Conservation (phyloP, 2,113 vertebrate species). For the Panurus biarmicus region DNA sequence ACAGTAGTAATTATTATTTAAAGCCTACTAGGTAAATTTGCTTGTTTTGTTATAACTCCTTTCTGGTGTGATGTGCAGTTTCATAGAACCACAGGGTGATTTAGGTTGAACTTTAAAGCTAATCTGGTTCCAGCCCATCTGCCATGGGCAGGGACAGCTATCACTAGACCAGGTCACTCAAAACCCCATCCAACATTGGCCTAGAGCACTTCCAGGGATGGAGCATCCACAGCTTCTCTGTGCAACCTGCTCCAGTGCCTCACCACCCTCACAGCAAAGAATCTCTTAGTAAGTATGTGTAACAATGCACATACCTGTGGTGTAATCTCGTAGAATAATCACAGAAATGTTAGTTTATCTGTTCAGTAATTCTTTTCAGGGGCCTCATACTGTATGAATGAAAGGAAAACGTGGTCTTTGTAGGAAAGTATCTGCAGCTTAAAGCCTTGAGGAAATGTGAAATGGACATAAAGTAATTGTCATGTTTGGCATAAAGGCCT, state of each 20-base stretch:
- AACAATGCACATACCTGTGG: background rate
- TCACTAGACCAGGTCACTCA: background rate
- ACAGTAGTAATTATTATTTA: background rate
- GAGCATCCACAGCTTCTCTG: background rate
- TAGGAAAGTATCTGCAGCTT: background rate
- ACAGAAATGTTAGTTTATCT: background rate
- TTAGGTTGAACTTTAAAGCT: background rate
- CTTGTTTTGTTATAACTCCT: background rate
- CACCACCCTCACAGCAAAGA: background rate
- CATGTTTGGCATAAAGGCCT: background rate
- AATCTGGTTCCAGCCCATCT: background rate
- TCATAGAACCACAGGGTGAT: background rate
- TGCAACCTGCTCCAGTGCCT: background rate
- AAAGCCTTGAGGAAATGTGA: background rate
- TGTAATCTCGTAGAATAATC: background rate
- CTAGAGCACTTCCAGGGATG: background rate
- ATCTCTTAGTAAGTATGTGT: background rate
- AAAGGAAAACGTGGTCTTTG: background rate
- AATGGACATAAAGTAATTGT: background rate
- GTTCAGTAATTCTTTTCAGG: background rate
- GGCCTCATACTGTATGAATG: accelerated
- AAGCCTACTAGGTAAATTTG: background rate
- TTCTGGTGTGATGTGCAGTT: background rate
- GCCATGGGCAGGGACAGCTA: background rate
- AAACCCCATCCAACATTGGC: background rate